phyloP scores from a whole-genome alignment of 2,113 vertebrate species.

The Henicopernis longicauda region DNA sequence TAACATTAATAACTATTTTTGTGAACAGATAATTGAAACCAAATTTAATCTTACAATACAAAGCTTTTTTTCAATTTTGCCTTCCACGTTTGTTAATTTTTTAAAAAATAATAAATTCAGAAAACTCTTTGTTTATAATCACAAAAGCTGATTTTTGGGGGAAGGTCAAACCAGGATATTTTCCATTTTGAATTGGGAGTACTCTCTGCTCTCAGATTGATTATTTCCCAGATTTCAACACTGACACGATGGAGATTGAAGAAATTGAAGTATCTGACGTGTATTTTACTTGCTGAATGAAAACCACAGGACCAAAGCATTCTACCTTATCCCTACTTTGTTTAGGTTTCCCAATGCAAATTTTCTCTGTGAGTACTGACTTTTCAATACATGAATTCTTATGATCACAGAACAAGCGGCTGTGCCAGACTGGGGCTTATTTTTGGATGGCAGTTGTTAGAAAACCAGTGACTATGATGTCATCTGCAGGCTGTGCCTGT shows the following conservation, averaged over 20 bases:
- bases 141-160: background rate
- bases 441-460: background rate
- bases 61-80: background rate
- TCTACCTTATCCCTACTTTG: background rate
- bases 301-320: background rate
- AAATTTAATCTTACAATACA: background rate
- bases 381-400: background rate
- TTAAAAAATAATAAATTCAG: background rate
- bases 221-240: background rate
- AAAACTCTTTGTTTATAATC: background rate
- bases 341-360: background rate
- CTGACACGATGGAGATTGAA: background rate
- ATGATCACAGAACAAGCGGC: fast-evolving
- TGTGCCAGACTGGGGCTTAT: background rate
- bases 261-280: background rate
- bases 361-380: background rate
- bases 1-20: background rate
- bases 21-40: background rate
- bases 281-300: background rate
- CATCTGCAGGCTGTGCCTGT: background rate
- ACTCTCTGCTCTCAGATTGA: background rate
- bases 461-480: background rate
- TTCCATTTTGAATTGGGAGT: background rate
- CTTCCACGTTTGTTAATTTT: background rate
- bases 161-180: background rate